Conservation (phyloP, 2,888 invertebrate species). For the Drosophila suboccidentalis region DNA sequence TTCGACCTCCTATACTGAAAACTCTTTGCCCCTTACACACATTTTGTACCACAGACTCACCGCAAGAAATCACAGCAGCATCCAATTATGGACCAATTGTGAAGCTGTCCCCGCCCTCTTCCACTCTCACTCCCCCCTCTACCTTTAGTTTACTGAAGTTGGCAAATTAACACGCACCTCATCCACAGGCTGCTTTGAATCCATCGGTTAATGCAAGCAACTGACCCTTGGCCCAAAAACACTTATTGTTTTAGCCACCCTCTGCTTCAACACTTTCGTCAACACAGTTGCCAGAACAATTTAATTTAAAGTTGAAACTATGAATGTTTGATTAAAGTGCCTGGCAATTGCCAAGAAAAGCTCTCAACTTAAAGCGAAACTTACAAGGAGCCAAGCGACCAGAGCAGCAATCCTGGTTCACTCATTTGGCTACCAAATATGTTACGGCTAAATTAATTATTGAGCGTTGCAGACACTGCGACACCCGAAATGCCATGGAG, state of each 20-base stretch:
- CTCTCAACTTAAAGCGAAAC: constrained; percentile 15
- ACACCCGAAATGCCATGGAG: constrained; percentile 26
- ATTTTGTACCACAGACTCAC: constrained; percentile 51
- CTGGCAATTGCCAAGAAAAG: constrained; percentile 24
- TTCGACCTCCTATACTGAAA: background rate
- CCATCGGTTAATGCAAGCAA: constrained; percentile 61
- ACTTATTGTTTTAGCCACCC: constrained; percentile 42
- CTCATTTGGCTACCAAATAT: constrained; percentile 61
- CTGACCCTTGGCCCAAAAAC: constrained; percentile 60
- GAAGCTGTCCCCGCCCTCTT: constrained; percentile 21
- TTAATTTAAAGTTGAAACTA: constrained; percentile 76
- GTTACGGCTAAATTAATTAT: constrained; percentile 78
- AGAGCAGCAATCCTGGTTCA: constrained; percentile 40
- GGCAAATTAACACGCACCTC: constrained; percentile 75
- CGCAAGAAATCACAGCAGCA: constrained; percentile 69
- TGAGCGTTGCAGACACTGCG: constrained; percentile 58
- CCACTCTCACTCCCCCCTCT: background rate
- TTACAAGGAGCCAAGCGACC: constrained; percentile 5
- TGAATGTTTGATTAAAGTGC: constrained; percentile 76
- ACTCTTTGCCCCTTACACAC: constrained; percentile 10
- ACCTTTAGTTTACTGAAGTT: constrained; percentile 48
- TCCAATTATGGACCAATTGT: constrained; percentile 77
- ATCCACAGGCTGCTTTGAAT: constrained; percentile 16
- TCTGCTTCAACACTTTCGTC: background rate
- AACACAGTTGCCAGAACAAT: constrained; percentile 33